Evolutionary conservation across 2,113 vertebrate species (phyloP), one percentile per base, ranked within the genome.

Genomic region (Cynoglossus semilaevis): DNA sequence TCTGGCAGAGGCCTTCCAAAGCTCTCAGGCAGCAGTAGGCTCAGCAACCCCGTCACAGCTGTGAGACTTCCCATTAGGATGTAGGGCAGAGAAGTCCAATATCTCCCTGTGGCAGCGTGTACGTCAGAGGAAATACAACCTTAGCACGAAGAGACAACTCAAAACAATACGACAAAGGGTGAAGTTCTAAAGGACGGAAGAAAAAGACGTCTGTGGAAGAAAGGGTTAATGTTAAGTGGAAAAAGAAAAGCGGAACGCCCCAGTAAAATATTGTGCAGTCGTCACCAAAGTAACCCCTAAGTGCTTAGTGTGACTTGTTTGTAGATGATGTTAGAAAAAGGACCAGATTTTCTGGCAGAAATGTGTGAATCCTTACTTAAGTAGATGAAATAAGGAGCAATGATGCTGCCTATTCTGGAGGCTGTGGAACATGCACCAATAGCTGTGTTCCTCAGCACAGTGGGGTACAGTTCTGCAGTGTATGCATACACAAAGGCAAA

Each of bases 381-480:
- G 80, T 94, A 97, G 65, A 95, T 90, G 7, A 97, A 93, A 84
- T 95, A 98, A 1, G 95, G 95, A 2, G 95, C 89, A 0, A 90
- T 65, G 81, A 96, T 94, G 89, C 93, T 93, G 79, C 96, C 96
- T 59, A 95, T 79, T 53, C 94, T 88, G 79, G 94, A 91, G 5
- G 92, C 92, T 55, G 90, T 98, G 65, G 95, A 97, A 6, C 94
- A 91, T 3, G 89, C 45, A 1, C 94, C 93, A 0, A 98, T 53
- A 0, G 94, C 94, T 63, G 94, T 95, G 76, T 92, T 96, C 35
- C 96, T 89, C 77, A 98, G 84, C 0, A 93, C 77, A 0, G 95
- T 97, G 0, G 96, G 96, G 81, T 96, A 98, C n/a, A 98, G 85
- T 67, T 98, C 96, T 1, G 90, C 93, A 0, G 93, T 91, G 85